Evolutionary conservation across 2,888 invertebrate genomes (phyloP).

Genomic region (Agelastica alni): DNA sequence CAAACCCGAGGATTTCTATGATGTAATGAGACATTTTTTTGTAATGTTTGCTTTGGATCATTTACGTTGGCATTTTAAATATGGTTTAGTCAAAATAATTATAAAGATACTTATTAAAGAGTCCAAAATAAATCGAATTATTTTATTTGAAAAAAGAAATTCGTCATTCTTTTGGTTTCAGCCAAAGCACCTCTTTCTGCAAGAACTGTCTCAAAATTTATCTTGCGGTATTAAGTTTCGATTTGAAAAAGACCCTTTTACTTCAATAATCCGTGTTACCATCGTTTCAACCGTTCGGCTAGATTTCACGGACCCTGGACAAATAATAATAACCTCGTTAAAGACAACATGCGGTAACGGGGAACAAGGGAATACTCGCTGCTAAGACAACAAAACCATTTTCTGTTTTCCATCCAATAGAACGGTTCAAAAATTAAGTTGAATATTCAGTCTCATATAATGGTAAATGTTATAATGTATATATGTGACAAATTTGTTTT

Average conservation of each 20-base stretch:
- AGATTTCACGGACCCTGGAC: conserved; percentile 29
- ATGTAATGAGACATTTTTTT: too few species aligned
- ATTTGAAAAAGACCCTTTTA: conserved; percentile 16
- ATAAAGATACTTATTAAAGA: too few species aligned
- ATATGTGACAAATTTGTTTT: neutral
- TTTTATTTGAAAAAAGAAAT: too few species aligned
- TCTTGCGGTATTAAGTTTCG: conserved; percentile 14
- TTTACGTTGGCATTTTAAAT: too few species aligned
- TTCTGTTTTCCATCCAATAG: neutral
- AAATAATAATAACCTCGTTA: conserved; percentile 45
- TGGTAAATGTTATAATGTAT: neutral
- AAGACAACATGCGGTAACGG: conserved; percentile 37
- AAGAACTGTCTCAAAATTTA: conserved; percentile 14
- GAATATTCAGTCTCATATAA: neutral
- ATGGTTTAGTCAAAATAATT: too few species aligned
- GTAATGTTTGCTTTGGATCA: too few species aligned
- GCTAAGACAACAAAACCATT: conserved; percentile 48
- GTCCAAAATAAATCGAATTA: too few species aligned
- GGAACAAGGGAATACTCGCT: conserved; percentile 36
- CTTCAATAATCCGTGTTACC: conserved; percentile 17
- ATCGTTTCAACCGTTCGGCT: conserved; percentile 2
- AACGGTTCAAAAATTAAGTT: neutral
- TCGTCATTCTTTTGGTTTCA: too few species aligned
- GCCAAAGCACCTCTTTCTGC: neutral
- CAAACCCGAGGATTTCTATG: too few species aligned